Evolutionary conservation across 2,113 vertebrate genomes (phyloP).

Genomic region (Nymphicus hollandicus): DNA sequence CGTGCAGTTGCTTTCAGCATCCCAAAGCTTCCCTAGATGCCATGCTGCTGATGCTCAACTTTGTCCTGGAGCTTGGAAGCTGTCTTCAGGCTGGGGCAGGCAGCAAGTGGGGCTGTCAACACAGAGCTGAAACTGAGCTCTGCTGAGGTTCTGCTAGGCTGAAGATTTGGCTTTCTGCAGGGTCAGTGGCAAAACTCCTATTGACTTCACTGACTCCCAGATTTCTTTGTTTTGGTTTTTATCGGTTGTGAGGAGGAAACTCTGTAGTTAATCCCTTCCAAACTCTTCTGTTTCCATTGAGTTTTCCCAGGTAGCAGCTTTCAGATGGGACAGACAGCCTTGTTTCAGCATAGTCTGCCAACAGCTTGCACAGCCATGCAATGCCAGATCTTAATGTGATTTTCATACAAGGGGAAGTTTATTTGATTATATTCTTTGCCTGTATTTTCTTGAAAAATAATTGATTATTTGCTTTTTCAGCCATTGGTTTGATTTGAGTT

Average conservation of each 20-base stretch:
- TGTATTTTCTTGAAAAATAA: background rate
- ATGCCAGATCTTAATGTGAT: background rate
- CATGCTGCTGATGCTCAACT: fast-evolving
- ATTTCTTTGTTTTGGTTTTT: background rate
- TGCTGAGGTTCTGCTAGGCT: background rate
- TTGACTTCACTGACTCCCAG: background rate
- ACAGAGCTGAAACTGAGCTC: background rate
- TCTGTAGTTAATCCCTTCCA: background rate
- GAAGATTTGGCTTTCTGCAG: background rate
- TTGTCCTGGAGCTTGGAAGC: background rate
- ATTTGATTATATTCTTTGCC: background rate
- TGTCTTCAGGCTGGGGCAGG: background rate
- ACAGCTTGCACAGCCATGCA: background rate
- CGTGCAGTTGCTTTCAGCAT: background rate
- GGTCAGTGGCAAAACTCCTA: background rate
- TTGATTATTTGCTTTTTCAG: background rate
- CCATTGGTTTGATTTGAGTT: background rate
- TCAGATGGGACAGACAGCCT: background rate
- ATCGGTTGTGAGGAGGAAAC: background rate
- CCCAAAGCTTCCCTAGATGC: background rate
- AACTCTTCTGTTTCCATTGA: background rate
- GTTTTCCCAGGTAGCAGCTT: background rate
- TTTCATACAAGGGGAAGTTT: background rate
- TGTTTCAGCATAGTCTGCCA: background rate
- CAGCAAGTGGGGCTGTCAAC: background rate